Conservation (phyloP, 1,140 invertebrate species). For the Octopus bimaculoides region DNA sequence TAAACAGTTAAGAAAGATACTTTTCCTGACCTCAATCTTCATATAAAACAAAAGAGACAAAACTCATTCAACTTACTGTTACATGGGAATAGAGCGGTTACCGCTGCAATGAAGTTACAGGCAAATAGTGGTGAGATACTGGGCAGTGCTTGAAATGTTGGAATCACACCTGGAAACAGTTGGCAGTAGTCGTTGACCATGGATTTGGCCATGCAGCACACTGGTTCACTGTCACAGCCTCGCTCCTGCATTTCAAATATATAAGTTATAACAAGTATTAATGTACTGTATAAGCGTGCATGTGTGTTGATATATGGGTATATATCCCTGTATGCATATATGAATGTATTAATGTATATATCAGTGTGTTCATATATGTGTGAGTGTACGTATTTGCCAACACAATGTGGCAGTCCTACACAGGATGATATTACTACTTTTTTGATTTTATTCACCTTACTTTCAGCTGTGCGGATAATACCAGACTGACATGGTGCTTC, state of each 20-base stretch:
- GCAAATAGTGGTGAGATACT: conserved; percentile 47
- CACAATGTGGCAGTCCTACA: too few relatives aligned
- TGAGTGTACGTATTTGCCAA: too few relatives aligned
- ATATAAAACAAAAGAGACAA: neutral
- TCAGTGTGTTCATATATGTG: too few relatives aligned
- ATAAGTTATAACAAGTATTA: neutral
- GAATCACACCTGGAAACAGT: conserved; percentile 42
- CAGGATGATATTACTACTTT: too few relatives aligned
- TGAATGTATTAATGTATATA: too few relatives aligned
- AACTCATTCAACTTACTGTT: conserved; percentile 24
- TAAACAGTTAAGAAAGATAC: too few relatives aligned
- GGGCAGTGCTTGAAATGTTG: conserved; percentile 38
- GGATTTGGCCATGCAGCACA: conserved; percentile 37
- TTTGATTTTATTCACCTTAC: too few relatives aligned
- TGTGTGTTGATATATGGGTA: too few relatives aligned
- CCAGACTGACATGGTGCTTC: too few relatives aligned
- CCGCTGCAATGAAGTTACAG: conserved; percentile 50
- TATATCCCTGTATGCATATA: too few relatives aligned
- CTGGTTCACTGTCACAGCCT: conserved; percentile 40
- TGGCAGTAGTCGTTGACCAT: conserved; percentile 48
- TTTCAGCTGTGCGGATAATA: too few relatives aligned
- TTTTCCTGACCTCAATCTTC: too few relatives aligned
- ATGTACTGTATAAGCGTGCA: neutral
- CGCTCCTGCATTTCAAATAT: conserved; percentile 28
- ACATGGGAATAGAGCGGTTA: conserved; percentile 43